Percentiles rank a stretch among this genome's conserved stretches.
phyloP scores from a whole-genome alignment of 2,113 vertebrate species.

The Bagarius yarrelli region DNA sequence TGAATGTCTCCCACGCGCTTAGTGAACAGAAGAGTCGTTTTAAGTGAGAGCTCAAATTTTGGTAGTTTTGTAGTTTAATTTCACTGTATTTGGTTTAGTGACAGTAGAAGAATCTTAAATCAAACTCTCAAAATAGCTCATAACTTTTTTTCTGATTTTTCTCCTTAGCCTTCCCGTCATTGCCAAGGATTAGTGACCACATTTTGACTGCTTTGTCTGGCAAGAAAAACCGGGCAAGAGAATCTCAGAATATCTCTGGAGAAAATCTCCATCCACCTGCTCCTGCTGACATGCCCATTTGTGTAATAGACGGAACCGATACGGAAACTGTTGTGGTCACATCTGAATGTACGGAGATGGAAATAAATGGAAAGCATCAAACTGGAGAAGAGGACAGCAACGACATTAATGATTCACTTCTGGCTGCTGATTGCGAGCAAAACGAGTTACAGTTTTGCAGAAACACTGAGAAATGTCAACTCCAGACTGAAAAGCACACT shows the following conservation, averaged over 20 bases:
- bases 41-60: no score
- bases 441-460: neutral
- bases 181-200: neutral
- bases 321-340: slow-evolving; percentile 23
- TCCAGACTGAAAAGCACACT: neutral
- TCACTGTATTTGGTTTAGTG: no score
- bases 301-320: slow-evolving; percentile 17
- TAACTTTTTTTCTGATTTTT: neutral
- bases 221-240: neutral
- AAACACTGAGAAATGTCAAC: neutral
- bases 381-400: neutral
- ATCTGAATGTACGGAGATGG: slow-evolving; percentile 18
- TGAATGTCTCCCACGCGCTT: no score
- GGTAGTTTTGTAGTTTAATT: no score
- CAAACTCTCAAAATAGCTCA: neutral
- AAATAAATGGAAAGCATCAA: neutral
- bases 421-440: neutral
- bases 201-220: slow-evolving; percentile 35
- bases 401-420: neutral
- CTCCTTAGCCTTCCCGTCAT: neutral
- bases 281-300: neutral
- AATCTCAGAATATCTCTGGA: neutral
- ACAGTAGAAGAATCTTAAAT: no score
- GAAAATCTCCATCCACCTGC: neutral
- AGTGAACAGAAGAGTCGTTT: no score